phyloP scores from a whole-genome alignment of 2,113 vertebrate genomes.

The Nyctibius bracteatus region DNA sequence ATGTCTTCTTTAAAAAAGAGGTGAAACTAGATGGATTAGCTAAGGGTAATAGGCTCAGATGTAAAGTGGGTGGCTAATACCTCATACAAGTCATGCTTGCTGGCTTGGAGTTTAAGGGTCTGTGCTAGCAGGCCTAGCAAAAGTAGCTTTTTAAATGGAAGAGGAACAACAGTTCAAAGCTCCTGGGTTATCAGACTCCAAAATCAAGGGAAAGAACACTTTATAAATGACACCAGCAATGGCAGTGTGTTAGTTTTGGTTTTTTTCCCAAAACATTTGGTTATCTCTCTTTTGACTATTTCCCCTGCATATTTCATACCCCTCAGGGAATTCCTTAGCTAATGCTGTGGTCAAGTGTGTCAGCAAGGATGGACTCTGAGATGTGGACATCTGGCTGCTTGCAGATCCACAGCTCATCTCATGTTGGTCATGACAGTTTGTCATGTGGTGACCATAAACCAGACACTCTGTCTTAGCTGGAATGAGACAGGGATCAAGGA shows the following conservation, averaged over 20 bases:
- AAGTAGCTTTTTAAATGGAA: not conserved
- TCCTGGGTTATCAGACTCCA: not conserved
- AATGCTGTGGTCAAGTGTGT: not conserved
- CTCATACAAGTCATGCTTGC: not conserved
- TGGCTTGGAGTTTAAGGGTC: not conserved
- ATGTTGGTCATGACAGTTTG: not conserved
- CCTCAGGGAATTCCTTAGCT: not conserved
- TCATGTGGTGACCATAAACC: not conserved
- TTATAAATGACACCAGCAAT: not conserved
- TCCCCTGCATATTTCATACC: not conserved
- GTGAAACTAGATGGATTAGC: not conserved
- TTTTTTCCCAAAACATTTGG: not conserved
- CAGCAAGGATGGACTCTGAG: not conserved
- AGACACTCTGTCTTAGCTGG: not conserved
- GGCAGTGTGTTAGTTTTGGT: not conserved
- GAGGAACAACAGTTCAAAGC: not conserved
- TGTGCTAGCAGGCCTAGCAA: not conserved
- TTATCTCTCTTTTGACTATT: not conserved
- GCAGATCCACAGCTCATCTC: not conserved
- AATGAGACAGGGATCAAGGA: not conserved
- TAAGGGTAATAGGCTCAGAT: not conserved
- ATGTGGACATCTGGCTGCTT: not conserved
- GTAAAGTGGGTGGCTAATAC: not conserved
- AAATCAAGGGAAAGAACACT: not conserved
- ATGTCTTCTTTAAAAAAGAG: not conserved